Conservation (phyloP, 2,113 vertebrate genomes). For the Acanthisitta chloris region DNA sequence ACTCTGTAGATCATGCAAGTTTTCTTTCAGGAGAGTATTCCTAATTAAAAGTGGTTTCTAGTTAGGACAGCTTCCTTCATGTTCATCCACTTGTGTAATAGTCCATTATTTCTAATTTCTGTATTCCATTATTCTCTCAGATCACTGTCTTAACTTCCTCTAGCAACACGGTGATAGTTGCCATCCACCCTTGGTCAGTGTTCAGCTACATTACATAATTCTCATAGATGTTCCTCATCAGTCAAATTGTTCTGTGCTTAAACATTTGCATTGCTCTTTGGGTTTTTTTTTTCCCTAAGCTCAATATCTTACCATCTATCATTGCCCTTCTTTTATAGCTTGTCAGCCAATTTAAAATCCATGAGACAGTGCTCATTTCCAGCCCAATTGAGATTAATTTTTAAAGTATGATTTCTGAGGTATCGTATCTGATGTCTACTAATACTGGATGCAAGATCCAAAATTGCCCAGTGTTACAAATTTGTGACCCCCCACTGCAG, state of each 20-base stretch:
- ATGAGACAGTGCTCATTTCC: not conserved
- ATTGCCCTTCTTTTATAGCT: not conserved
- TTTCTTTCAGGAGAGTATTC: not conserved
- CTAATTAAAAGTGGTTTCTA: not conserved
- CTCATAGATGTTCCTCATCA: not conserved
- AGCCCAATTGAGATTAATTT: not conserved
- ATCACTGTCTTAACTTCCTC: not conserved
- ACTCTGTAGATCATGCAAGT: not conserved
- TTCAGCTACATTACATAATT: not conserved
- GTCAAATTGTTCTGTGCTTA: not conserved
- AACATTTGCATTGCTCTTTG: not conserved
- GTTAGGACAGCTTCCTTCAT: not conserved
- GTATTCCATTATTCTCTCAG: not conserved
- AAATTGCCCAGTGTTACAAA: not conserved
- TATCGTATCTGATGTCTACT: not conserved
- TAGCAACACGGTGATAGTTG: not conserved
- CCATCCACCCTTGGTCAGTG: fast-evolving
- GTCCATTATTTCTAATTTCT: not conserved
- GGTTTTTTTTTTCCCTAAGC: not conserved
- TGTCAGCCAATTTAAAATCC: constrained; percentile 6
- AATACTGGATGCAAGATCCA: not conserved
- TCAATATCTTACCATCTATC: not conserved
- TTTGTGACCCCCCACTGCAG: not conserved
- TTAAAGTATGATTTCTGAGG: not conserved
- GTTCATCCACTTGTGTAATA: not conserved